phyloP scores from a whole-genome alignment of 2,113 vertebrate genomes.

The Malurus elegans region DNA sequence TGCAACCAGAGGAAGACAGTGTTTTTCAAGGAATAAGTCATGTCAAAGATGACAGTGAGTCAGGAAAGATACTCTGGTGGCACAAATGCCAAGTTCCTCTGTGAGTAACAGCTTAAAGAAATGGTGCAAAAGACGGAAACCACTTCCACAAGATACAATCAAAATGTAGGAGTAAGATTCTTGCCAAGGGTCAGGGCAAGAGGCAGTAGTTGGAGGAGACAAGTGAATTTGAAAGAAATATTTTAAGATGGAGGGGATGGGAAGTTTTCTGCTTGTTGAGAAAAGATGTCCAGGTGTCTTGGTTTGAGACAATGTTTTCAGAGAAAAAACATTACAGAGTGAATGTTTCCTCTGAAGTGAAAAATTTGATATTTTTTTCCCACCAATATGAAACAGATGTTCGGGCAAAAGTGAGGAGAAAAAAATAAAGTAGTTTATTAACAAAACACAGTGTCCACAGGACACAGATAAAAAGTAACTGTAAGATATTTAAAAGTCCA shows the following conservation, averaged over 20 bases:
- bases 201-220: neutral
- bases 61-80: neutral
- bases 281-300: neutral
- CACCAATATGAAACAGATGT: too few species aligned
- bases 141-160: neutral
- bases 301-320: too few species aligned
- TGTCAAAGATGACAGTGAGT: neutral
- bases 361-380: too few species aligned
- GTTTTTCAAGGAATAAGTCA: neutral
- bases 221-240: neutral
- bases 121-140: accelerated
- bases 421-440: too few species aligned
- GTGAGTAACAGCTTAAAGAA: neutral
- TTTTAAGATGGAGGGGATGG: neutral
- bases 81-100: neutral
- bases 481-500: too few species aligned
- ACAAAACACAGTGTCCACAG: too few species aligned
- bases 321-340: too few species aligned
- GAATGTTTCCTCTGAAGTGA: too few species aligned
- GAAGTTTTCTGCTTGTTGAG: neutral
- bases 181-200: neutral
- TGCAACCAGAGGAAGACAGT: neutral
- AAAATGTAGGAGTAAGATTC: neutral
- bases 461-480: too few species aligned
- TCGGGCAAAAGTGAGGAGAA: too few species aligned